These are phyloP conservation scores for Achatina immaculata DNA, from an alignment of 1,140 invertebrate genomes.

Conservation along the genomic window DNA sequence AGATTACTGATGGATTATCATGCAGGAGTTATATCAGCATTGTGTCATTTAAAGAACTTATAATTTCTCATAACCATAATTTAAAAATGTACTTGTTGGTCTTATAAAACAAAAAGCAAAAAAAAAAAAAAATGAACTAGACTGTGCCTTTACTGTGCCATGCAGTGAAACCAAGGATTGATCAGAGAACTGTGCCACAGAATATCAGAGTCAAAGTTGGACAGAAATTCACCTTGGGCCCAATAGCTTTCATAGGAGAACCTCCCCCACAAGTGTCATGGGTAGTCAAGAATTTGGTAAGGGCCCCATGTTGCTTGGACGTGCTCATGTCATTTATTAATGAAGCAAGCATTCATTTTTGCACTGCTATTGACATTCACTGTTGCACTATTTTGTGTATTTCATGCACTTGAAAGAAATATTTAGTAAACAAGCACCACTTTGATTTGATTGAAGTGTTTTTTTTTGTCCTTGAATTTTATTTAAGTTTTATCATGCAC, in stretches of 20 bases:
- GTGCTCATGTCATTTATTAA: not conserved
- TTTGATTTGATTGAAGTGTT: too few relatives aligned
- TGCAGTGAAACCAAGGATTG: slow-evolving; percentile 94
- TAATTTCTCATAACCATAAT: too few relatives aligned
- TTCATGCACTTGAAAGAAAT: not conserved
- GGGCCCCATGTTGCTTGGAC: not conserved
- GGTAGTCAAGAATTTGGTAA: slow-evolving; percentile 65
- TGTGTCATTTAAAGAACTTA: too few relatives aligned
- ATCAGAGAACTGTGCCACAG: slow-evolving; percentile 84
- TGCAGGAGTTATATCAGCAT: too few relatives aligned
- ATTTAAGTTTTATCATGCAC: too few relatives aligned
- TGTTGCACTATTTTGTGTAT: not conserved
- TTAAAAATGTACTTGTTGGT: too few relatives aligned
- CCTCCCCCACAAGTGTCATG: slow-evolving; percentile 81
- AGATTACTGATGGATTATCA: too few relatives aligned
- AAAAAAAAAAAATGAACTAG: too few relatives aligned
- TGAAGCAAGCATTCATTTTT: not conserved
- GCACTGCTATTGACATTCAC: not conserved
- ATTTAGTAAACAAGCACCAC: too few relatives aligned
- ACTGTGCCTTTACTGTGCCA: too few relatives aligned
- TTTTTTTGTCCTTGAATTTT: too few relatives aligned
- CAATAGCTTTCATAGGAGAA: slow-evolving; percentile 90
- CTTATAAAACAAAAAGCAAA: too few relatives aligned
- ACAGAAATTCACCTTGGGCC: slow-evolving; percentile 89
- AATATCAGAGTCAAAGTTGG: slow-evolving; percentile 92